Evolutionary conservation across 2,113 vertebrate genomes (phyloP), one percentile per base, ranked within the genome.

Genomic region (Carassius auratus): DNA sequence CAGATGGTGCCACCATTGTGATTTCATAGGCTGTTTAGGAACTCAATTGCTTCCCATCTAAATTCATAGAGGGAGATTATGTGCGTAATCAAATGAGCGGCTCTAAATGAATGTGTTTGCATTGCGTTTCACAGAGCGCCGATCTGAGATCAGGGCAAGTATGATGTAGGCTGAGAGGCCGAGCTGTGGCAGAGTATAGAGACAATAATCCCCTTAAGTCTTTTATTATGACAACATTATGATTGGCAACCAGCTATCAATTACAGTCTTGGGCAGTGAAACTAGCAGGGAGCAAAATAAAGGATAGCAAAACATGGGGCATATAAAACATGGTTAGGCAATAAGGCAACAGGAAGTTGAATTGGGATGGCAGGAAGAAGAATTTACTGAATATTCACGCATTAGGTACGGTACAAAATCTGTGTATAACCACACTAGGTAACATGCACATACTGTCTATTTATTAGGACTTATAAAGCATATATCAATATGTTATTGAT

Each of bases 51-150:
- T 76, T 82, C 79, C 61, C 45, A 82, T 86, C 30, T 76, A 86
- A 76, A 86, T 86, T 82, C 85, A 86, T 82, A 86, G 85, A 75
- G 80, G 48, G 79, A 69, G 71, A 86, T 86, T 82, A 83, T 62
- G 71, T 75, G 26, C 8, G 15, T 86, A 86, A 86, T 86, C 85
- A 82, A 86, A 86, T 76, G 69, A 83, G 42, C 14, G 10, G 21
- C 42, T 86, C 13, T 36, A 66, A 66, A 83, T 83, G 59, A 83
- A 73, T 73, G 48, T 73, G 81, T 69, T 75, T 86, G 84, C 64
- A 52, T 48, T 21, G 30, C 19, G 45, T 76, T 76, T 76, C n/a
- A 23, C 15, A 68, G 33, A 36, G 52, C 2, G 4, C 52, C 50
- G 38, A 23, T 76, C 30, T 50, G 69, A 64, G 77, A 61, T 50